Percentiles rank a stretch among this genome's conserved stretches.
phyloP scores from a whole-genome alignment of 2,113 vertebrate genomes.

The Protobothrops mucrosquamatus region DNA sequence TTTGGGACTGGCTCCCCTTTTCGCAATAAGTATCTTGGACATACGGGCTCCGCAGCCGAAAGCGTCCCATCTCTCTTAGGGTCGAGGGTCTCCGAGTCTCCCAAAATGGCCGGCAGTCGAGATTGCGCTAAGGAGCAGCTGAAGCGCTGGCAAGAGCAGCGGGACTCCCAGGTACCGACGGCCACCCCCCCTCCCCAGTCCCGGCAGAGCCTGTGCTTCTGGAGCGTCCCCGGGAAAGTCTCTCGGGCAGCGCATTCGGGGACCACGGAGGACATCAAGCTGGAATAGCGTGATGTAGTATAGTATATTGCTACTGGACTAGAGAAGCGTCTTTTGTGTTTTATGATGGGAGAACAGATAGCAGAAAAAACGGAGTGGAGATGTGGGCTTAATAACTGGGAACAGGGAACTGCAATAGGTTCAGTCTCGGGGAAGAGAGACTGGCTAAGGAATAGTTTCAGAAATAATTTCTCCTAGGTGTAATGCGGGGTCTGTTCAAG shows the following conservation, averaged over 20 bases:
- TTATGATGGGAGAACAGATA: not conserved
- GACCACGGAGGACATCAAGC: too few relatives aligned
- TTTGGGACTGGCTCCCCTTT: accelerated
- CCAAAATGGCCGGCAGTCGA: constrained; percentile 65
- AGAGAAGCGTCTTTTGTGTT: not conserved
- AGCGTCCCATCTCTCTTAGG: not conserved
- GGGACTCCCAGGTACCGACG: constrained; percentile 71
- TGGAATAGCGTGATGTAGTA: not conserved
- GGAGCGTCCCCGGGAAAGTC: not conserved
- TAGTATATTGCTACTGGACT: not conserved
- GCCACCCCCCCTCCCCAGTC: accelerated
- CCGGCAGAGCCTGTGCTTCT: not conserved
- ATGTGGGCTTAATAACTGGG: not conserved
- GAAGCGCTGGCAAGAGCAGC: constrained; percentile 80
- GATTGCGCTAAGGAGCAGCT: constrained; percentile 84
- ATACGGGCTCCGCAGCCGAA: too few relatives aligned
- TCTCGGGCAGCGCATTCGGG: not conserved
- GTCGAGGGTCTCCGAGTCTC: not conserved
- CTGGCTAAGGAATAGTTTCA: not conserved
- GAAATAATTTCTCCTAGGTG: not conserved
- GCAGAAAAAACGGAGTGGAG: not conserved
- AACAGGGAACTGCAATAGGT: not conserved
- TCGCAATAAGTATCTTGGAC: not conserved
- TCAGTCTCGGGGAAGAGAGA: not conserved
- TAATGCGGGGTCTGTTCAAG: not conserved